Evolutionary conservation across 1,140 invertebrate species (phyloP), one percentile per base, ranked within the genome.

Genomic region (Helicoverpa armigera): DNA sequence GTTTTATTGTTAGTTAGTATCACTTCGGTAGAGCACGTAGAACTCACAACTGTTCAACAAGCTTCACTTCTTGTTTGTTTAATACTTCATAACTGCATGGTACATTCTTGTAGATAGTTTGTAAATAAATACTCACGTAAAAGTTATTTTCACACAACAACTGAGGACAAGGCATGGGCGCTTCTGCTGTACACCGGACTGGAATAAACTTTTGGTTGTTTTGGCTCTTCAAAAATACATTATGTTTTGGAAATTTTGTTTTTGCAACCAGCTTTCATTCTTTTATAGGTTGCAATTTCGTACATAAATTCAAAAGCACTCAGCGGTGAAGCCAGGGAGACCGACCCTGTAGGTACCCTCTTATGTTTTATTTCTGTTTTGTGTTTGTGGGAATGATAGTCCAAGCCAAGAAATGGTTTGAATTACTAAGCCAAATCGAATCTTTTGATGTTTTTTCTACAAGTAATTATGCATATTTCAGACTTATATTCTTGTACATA

Each of bases 311-410:
- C 89, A 77, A 87, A 91, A 89, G 88, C 89, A 89, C 86, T 94
- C 56, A 92, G 91, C 81, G 88, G 89, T 88, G 89, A 90, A 87
- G 82, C 88, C 90, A 85, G 87, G 90, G 96, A 96, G 90, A 90
- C 88, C 82, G 95, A 95, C 81, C 96, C 96, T 90, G 96, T 96
- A 96, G 94, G 96, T 96, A 96, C 95, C 93, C 79, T 75, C 60
- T 84, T 79, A 87, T 91, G 87, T 87, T 87, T 87, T 84, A 81
- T 84, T 86, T 85, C 69, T 79, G 86, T 85, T 83, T 70, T 79
- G 65, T 73, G 63, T 77, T 61, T 83, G 74, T 69, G 74, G 77
- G 23, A 76, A 76, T 54, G 56, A 29, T 53, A 43, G 31, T 75
- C 31, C 69, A 43, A 29, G 7, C 53, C 69, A 51, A 72, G 50